Conservation (phyloP, 2,888 invertebrate genomes). For the Athrips mouffetella region DNA sequence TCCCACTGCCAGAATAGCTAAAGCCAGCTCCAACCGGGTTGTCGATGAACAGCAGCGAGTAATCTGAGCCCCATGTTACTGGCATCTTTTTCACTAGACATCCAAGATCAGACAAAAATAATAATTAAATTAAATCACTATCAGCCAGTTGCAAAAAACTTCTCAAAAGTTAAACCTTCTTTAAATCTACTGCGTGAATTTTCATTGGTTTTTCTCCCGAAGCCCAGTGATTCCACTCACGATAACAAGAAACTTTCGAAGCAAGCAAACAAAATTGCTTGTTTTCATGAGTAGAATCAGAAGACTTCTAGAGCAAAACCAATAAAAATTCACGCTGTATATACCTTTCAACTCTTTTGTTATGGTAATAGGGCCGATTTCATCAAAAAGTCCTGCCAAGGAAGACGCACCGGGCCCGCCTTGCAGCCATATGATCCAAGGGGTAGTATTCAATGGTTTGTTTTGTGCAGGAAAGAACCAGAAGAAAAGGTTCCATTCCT, state of each 20-base stretch:
- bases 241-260: too few species aligned
- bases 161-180: too few species aligned
- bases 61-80: constrained; percentile 24
- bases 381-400: constrained; percentile 41
- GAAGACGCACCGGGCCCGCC: constrained; percentile 88
- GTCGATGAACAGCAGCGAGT: constrained; percentile 8
- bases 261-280: too few species aligned
- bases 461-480: constrained; percentile 84
- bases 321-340: too few species aligned
- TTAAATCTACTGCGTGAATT: too few species aligned
- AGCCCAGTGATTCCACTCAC: too few species aligned
- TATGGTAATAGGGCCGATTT: constrained; percentile 39
- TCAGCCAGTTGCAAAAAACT: too few species aligned
- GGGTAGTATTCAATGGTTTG: constrained; percentile 42
- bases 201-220: too few species aligned
- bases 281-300: too few species aligned
- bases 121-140: too few species aligned
- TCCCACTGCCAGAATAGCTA: constrained; percentile 2
- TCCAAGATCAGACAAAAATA: too few species aligned
- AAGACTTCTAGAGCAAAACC: too few species aligned
- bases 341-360: background rate
- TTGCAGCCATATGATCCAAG: constrained; percentile 89
- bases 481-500: constrained; percentile 85
- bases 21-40: constrained; percentile 11
- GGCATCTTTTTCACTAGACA: constrained; percentile 3